Percentiles rank a stretch among this genome's conserved stretches.
phyloP scores from a whole-genome alignment of 2,797 vertebrate species.

The Tenualosa thibaudeaui region DNA sequence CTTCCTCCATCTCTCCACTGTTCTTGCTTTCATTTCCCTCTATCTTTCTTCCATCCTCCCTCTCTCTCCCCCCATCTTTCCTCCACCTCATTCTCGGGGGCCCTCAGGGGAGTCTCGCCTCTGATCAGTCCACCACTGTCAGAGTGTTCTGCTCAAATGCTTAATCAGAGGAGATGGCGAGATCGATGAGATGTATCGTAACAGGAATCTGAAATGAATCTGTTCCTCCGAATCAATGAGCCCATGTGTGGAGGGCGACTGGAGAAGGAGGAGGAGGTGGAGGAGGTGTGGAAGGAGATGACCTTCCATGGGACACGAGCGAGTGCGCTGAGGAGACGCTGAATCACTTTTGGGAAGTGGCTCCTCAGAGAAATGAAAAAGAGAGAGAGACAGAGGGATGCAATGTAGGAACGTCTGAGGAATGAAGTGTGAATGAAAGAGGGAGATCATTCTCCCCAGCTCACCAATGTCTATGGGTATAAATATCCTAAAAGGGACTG shows the following conservation, averaged over 20 bases:
- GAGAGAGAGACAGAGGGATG: conserved; percentile 11
- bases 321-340: conserved; percentile 37
- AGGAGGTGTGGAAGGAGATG: conserved; percentile 41
- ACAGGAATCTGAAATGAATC: conserved; percentile 84
- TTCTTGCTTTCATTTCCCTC: conserved; percentile 2
- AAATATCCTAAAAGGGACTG: conserved; percentile 7
- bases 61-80: background rate
- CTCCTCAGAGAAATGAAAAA: conserved; percentile 1
- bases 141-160: conserved; percentile 71
- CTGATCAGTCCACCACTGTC: conserved; percentile 60
- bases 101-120: conserved; percentile 60
- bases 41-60: conserved; percentile 1
- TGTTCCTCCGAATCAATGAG: conserved; percentile 68
- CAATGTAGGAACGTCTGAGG: conserved; percentile 33
- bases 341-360: conserved; percentile 65
- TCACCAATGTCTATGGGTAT: background rate
- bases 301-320: conserved; percentile 62
- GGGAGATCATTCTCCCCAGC: background rate
- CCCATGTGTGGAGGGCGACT: conserved; percentile 35
- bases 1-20: background rate
- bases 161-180: conserved; percentile 81
- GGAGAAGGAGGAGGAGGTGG: conserved; percentile 13
- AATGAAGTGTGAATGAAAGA: conserved; percentile 8
- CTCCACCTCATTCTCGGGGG: conserved; percentile 30
- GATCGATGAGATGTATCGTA: conserved; percentile 81